Conservation (phyloP, 2,113 vertebrate genomes). For the Syrmaticus mikado region DNA sequence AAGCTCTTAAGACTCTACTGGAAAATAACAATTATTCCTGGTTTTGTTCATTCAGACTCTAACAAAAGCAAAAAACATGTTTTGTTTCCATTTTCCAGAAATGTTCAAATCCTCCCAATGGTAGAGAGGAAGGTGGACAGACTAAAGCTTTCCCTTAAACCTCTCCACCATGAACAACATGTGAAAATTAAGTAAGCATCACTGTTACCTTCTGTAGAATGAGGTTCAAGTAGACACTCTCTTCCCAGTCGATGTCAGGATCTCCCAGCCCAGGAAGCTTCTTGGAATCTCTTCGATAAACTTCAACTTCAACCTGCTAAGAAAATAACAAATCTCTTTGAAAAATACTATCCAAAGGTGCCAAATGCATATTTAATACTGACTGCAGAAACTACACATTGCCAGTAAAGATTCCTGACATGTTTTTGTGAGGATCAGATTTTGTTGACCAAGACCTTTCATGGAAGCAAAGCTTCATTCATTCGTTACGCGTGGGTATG, state of each 20-base stretch:
- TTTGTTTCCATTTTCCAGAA: neutral
- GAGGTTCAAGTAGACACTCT: slow-evolving; percentile 97
- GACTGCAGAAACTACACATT: neutral
- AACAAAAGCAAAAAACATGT: neutral
- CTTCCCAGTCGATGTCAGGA: slow-evolving; percentile 98
- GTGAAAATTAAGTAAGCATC: neutral
- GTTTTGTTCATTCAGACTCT: neutral
- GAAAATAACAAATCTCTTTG: neutral
- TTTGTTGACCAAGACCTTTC: neutral
- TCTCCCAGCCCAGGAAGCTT: slow-evolving; percentile 97
- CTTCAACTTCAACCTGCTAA: slow-evolving; percentile 94
- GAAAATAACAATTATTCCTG: neutral
- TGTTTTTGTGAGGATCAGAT: neutral
- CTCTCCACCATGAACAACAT: neutral
- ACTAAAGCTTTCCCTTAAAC: neutral
- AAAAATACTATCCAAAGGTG: neutral
- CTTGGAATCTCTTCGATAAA: slow-evolving; percentile 96
- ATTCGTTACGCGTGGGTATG: neutral
- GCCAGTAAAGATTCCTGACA: neutral
- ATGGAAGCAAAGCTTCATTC: neutral
- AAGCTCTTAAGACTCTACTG: neutral
- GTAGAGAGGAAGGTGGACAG: neutral
- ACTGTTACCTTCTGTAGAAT: slow-evolving; percentile 92
- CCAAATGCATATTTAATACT: neutral
- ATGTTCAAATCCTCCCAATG: neutral